phyloP scores from a whole-genome alignment of 1,140 invertebrate genomes.

The Eubasilissa regina region DNA sequence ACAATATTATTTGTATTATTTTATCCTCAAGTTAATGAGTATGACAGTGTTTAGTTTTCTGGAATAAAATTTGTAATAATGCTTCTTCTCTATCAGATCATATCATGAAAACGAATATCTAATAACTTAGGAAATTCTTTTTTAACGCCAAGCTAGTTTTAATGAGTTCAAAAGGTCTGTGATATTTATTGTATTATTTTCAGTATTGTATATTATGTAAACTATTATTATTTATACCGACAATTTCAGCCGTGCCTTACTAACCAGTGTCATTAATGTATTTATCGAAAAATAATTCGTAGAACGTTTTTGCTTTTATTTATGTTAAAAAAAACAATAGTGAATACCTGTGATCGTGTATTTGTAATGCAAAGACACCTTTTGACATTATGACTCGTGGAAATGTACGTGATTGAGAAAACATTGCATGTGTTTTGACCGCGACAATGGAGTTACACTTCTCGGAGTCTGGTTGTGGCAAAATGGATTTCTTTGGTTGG shows the following conservation, averaged over 20 bases:
- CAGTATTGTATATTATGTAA: conserved; percentile 6
- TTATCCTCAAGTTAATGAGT: too few relatives aligned
- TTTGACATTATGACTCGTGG: neutral
- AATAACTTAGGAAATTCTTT: too few relatives aligned
- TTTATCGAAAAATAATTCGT: neutral
- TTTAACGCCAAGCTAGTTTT: too few relatives aligned
- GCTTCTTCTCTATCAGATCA: too few relatives aligned
- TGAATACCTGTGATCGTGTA: neutral
- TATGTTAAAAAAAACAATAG: neutral
- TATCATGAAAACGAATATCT: too few relatives aligned
- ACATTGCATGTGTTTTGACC: conserved; percentile 15
- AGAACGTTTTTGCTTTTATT: neutral
- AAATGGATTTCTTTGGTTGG: conserved; percentile 28
- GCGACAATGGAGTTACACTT: neutral
- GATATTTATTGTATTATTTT: conserved; percentile 12
- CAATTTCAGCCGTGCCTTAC: conserved; percentile 16
- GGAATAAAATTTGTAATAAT: too few relatives aligned
- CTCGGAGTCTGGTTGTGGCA: conserved; percentile 1
- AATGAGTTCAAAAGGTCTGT: neutral
- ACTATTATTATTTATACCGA: neutral
- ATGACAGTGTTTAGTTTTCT: too few relatives aligned
- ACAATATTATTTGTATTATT: too few relatives aligned
- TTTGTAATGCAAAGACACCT: neutral
- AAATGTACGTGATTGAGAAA: conserved; percentile 11
- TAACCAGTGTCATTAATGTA: neutral